These are phyloP conservation scores for Nothobranchius furzeri DNA, from an alignment of 2,113 vertebrate species.

Conservation along the genomic window DNA sequence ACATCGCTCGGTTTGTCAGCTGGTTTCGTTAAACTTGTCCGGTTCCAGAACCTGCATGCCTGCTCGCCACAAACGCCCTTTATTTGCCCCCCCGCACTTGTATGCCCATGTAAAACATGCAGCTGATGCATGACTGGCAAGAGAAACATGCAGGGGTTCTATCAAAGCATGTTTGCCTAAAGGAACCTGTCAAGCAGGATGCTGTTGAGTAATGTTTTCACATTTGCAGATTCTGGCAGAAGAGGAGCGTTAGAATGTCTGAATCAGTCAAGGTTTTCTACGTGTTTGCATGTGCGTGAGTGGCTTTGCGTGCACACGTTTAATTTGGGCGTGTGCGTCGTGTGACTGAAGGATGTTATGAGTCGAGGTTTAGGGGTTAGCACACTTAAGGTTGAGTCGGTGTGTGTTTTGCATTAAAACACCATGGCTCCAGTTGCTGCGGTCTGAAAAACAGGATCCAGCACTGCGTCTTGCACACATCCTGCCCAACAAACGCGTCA, in stretches of 20 bases:
- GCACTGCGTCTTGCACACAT: slow-evolving; percentile 75
- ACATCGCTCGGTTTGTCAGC: slow-evolving; percentile 35
- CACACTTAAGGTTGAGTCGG: slow-evolving; percentile 29
- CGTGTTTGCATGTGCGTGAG: background rate
- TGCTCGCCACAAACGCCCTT: slow-evolving; percentile 17
- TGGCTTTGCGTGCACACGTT: slow-evolving; percentile 1
- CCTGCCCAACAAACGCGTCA: slow-evolving; percentile 73
- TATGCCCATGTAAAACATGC: slow-evolving; percentile 11
- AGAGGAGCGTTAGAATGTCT: slow-evolving; percentile 4
- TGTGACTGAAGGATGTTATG: slow-evolving; percentile 28
- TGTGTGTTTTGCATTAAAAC: slow-evolving; percentile 51
- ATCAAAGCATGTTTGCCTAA: slow-evolving; percentile 29
- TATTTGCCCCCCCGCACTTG: slow-evolving; percentile 2
- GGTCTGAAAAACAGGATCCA: slow-evolving; percentile 77
- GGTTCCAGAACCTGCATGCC: slow-evolving; percentile 27
- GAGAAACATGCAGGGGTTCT: slow-evolving; percentile 20
- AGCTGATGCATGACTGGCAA: slow-evolving; percentile 1
- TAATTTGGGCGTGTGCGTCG: slow-evolving; percentile 14
- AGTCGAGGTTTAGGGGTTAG: slow-evolving; percentile 42
- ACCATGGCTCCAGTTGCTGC: slow-evolving; percentile 62
- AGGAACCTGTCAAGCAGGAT: slow-evolving; percentile 54
- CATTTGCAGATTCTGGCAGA: slow-evolving; percentile 7
- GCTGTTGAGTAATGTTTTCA: slow-evolving; percentile 39
- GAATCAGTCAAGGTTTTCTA: background rate
- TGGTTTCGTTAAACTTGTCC: slow-evolving; percentile 26